phyloP scores from a whole-genome alignment of 2,797 vertebrate genomes.

The Hephaestus fuliginosus region DNA sequence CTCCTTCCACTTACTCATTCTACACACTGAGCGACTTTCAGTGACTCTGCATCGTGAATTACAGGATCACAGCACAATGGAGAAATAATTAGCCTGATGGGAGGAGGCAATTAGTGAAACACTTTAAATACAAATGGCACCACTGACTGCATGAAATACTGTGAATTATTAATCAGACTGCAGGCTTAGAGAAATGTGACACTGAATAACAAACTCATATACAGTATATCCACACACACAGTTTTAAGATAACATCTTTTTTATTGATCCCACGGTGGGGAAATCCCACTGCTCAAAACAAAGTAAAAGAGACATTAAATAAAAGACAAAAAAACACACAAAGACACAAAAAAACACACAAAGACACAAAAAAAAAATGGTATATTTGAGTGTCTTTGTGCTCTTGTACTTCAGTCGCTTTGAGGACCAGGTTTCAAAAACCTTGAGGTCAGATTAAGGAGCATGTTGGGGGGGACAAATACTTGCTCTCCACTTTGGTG shows the following conservation, averaged over 20 bases:
- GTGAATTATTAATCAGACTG: constrained; percentile 64
- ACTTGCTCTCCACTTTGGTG: not conserved
- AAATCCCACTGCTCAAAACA: no score
- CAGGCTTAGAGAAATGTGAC: constrained; percentile 34
- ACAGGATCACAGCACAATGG: constrained; percentile 74
- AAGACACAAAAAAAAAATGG: no score
- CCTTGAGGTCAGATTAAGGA: no score
- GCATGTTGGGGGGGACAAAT: not conserved
- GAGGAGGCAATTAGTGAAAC: constrained; percentile 74
- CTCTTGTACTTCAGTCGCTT: not conserved
- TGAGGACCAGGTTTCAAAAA: not conserved
- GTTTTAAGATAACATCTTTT: not conserved
- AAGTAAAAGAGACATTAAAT: no score
- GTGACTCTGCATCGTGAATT: constrained; percentile 62
- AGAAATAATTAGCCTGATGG: constrained; percentile 73
- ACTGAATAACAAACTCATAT: constrained; percentile 46
- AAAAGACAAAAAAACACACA: no score
- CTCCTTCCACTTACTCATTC: constrained; percentile 58
- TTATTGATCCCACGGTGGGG: no score
- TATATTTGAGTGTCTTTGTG: not conserved
- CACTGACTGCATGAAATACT: constrained; percentile 50
- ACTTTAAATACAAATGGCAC: constrained; percentile 68
- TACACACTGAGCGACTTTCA: constrained; percentile 46
- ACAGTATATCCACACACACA: constrained; percentile 5
- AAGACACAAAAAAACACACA: no score